Conservation (phyloP, 30 jellyfish, hydroid and myxozoan species). For the Hydra vulgaris region DNA sequence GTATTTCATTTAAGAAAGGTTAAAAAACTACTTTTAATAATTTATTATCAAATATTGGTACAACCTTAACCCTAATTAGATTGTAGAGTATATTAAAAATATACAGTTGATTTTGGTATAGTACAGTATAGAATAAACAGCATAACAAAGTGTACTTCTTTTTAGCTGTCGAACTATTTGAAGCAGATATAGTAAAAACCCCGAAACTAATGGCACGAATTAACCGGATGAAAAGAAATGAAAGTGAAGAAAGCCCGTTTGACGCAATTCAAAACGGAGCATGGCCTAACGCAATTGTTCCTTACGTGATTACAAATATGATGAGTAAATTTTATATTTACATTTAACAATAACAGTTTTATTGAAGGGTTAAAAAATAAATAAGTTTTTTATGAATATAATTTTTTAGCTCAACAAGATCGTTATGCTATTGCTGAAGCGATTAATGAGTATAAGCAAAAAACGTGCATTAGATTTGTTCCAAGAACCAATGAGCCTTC, state of each 20-base stretch:
- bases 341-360: too few species aligned
- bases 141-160: too few species aligned
- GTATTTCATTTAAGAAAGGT: too few species aligned
- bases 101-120: too few species aligned
- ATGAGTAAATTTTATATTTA: too few species aligned
- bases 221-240: slow-evolving; percentile 35
- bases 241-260: slow-evolving; percentile 27
- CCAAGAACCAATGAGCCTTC: slow-evolving; percentile 45
- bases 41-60: too few species aligned
- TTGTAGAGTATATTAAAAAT: too few species aligned
- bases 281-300: slow-evolving; percentile 62
- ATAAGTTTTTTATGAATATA: too few species aligned
- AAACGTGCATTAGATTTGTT: slow-evolving; percentile 64
- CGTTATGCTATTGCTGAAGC: slow-evolving; percentile 39
- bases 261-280: slow-evolving; percentile 67
- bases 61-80: too few species aligned
- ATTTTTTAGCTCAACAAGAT: neutral
- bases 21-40: too few species aligned
- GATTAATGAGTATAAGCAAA: slow-evolving; percentile 47
- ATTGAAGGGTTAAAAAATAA: too few species aligned
- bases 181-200: slow-evolving; percentile 78
- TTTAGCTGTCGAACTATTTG: slow-evolving; percentile 56
- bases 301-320: slow-evolving; percentile 48
- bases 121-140: too few species aligned
- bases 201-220: neutral